A percentile compares a stretch with the other conserved stretches of the same genome.
Conservation (phyloP, 2,113 vertebrate species). For the Nyctibius bracteatus region DNA sequence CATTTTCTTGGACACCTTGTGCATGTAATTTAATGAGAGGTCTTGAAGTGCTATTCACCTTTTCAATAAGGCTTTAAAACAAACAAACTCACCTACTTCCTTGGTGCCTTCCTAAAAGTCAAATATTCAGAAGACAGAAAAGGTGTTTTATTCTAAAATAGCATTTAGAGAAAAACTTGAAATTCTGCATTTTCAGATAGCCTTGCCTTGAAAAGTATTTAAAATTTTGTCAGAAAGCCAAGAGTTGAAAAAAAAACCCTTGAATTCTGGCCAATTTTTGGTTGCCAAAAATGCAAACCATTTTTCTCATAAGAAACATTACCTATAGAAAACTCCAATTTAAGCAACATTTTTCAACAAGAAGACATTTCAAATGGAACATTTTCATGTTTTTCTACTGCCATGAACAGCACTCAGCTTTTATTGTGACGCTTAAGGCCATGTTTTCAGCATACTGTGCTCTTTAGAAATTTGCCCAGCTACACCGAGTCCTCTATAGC, state of each 20-base stretch:
- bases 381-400: constrained; percentile 45
- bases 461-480: constrained; percentile 26
- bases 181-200: neutral
- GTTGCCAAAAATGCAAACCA: constrained; percentile 26
- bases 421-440: constrained; percentile 49
- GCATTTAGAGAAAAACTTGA: neutral
- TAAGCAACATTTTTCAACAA: constrained; percentile 37
- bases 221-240: constrained; percentile 31
- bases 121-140: neutral
- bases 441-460: constrained; percentile 38
- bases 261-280: neutral
- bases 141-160: neutral
- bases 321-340: constrained; percentile 33
- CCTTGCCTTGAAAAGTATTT: neutral
- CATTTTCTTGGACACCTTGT: neutral
- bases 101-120: neutral
- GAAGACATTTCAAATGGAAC: constrained; percentile 41
- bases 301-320: constrained; percentile 31
- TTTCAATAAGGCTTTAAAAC: neutral
- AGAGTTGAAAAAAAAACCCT: neutral
- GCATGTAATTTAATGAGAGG: neutral
- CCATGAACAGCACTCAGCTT: constrained; percentile 43
- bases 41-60: neutral
- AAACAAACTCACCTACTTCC: neutral
- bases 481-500: neutral